These are phyloP conservation scores for Parazoanthus darwini DNA, from an alignment of 92 coral and sea anemone genomes.

Conservation along the genomic window DNA sequence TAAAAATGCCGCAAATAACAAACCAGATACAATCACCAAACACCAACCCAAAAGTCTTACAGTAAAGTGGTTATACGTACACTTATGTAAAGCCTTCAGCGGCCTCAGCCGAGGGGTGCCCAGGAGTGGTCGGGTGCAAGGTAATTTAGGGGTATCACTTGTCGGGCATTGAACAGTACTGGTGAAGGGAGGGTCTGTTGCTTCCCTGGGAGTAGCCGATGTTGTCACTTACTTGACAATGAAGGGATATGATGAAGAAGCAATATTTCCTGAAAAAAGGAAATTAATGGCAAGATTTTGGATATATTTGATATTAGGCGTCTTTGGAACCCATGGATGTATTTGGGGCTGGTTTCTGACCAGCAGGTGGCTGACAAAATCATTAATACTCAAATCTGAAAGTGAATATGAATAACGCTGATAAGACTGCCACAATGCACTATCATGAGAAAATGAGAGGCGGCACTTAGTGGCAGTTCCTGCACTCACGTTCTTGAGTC, in stretches of 20 bases:
- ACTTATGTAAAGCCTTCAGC: background rate
- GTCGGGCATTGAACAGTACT: background rate
- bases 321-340: too few species aligned
- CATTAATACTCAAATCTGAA: too few species aligned
- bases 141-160: conserved; percentile 1
- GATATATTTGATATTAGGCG: conserved; percentile 49
- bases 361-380: too few species aligned
- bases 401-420: too few species aligned
- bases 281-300: conserved; percentile 76
- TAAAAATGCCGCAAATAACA: background rate
- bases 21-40: background rate
- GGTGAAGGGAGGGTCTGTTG: conserved; percentile 14
- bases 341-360: too few species aligned
- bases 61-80: background rate
- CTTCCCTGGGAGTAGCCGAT: conserved; percentile 62
- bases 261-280: conserved; percentile 67
- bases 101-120: background rate
- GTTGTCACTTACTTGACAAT: conserved; percentile 54
- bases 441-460: too few species aligned
- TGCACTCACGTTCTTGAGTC: too few species aligned
- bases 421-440: too few species aligned
- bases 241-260: conserved; percentile 49
- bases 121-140: background rate
- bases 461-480: too few species aligned
- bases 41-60: background rate